phyloP scores from a whole-genome alignment of 2,888 invertebrate species.

The Arge pagana region DNA sequence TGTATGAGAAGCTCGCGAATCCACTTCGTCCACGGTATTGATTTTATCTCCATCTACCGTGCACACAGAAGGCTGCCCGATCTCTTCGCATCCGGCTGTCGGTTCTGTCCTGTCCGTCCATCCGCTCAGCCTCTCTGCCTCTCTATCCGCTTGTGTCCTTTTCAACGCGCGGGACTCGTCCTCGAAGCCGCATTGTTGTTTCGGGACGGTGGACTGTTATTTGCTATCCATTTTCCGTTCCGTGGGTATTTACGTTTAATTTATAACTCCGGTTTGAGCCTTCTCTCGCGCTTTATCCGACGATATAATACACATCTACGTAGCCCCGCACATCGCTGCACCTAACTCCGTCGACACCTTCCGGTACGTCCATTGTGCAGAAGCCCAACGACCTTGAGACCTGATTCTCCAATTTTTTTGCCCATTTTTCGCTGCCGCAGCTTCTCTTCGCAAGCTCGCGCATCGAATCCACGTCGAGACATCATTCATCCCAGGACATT shows the following conservation, averaged over 20 bases:
- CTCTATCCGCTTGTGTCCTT: slow-evolving; percentile 23
- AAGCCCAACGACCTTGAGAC: too few species aligned
- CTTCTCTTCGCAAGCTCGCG: too few species aligned
- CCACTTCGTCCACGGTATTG: too few species aligned
- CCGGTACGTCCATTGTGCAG: too few species aligned
- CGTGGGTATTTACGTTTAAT: slow-evolving; percentile 43
- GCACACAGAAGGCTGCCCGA: slow-evolving; percentile 5
- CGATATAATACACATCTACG: too few species aligned
- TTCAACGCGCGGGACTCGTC: slow-evolving; percentile 31
- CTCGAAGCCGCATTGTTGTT: slow-evolving; percentile 40
- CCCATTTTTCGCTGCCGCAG: too few species aligned
- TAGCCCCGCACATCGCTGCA: too few species aligned
- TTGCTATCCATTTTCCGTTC: slow-evolving; percentile 39
- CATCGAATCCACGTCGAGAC: too few species aligned
- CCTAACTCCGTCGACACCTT: too few species aligned
- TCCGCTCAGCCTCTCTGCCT: not conserved
- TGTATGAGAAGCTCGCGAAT: too few species aligned
- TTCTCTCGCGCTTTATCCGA: slow-evolving; percentile 18
- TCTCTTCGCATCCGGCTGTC: slow-evolving; percentile 11
- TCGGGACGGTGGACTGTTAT: slow-evolving; percentile 36
- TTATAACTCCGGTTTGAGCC: slow-evolving; percentile 30
- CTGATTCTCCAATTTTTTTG: too few species aligned
- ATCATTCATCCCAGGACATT: too few species aligned
- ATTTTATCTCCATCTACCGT: slow-evolving; percentile 19
- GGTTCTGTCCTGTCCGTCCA: slow-evolving; percentile 8